Evolutionary conservation across 2,888 invertebrate genomes (phyloP).

Genomic region (Philereme vetulata): DNA sequence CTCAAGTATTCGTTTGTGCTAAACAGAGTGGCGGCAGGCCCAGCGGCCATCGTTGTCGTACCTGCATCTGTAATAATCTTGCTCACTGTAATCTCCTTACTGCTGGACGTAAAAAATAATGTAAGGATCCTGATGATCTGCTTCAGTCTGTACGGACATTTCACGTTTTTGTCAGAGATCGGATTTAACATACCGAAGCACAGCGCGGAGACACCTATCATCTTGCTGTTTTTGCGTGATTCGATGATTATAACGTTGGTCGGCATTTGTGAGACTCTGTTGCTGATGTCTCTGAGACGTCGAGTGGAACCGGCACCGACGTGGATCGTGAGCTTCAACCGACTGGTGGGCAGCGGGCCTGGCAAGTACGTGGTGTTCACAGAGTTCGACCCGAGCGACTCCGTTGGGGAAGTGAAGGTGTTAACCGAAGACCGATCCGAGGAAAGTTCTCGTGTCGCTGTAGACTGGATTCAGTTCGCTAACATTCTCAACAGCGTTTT

Average conservation of each 20-base stretch:
- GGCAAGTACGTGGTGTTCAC: constrained; percentile 73
- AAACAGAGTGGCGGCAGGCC: constrained; percentile 82
- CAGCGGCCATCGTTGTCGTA: constrained; percentile 82
- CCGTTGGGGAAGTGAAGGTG: constrained; percentile 48
- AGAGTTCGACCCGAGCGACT: constrained; percentile 68
- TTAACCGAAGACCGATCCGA: constrained; percentile 52
- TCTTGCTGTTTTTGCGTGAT: constrained; percentile 74
- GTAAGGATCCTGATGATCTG: constrained; percentile 82
- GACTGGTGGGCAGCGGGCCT: constrained; percentile 62
- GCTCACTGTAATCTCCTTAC: constrained; percentile 82
- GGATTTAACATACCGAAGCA: constrained; percentile 85
- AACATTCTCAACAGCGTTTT: constrained; percentile 66
- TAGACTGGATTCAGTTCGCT: constrained; percentile 73
- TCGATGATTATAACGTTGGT: constrained; percentile 71
- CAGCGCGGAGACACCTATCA: constrained; percentile 83
- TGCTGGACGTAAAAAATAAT: constrained; percentile 82
- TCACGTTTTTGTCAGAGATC: constrained; percentile 83
- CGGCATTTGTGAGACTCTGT: constrained; percentile 64
- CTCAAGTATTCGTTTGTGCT: constrained; percentile 82
- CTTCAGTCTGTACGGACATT: constrained; percentile 85
- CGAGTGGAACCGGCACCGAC: constrained; percentile 58
- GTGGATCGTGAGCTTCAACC: constrained; percentile 62
- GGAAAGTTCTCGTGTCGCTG: constrained; percentile 34
- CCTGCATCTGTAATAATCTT: constrained; percentile 82
- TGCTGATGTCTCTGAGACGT: constrained; percentile 62